Base-by-base conservation (phyloP, 2,797 vertebrate genomes). In the Florisuga fusca region DNA sequence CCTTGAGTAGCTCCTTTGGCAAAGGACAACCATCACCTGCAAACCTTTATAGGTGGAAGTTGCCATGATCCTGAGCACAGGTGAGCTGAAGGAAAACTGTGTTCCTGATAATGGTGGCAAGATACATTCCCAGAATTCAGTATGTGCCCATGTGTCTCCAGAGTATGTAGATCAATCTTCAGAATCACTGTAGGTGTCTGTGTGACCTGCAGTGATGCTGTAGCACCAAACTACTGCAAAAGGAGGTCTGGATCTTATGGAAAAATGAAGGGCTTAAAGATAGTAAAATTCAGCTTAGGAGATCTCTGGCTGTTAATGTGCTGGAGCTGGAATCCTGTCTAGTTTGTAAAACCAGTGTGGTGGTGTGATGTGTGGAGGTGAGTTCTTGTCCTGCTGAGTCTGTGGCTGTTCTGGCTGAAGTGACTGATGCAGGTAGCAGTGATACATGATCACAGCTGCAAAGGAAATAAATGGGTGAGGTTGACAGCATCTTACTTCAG, bases 131-230 rank as follows among this genome's bases (percentile, higher is more conserved):
- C 33, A 11, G 29, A 59, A 3, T 21, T 58, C 43, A 15, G 0
- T 15, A 6, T 0, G 2, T 62, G 10, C 15, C 45, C 4, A 0
- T 17, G 7, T 20, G 5, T 21, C 53, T 74, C 18, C 29, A 18
- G 38, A 33, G 46, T 15, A 10, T 38, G 11, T 55, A 54, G 74
- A 18, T 25, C 20, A 25, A 9, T 68, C 48, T 61, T 74, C 22
- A 73, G 57, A 23, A 72, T 48, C 83, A 36, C 45, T 74, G 13
- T 26, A 26, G 55, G 18, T 31, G 7, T 63, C 27, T 27, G 10
- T 3, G 29, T n/a, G 15, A 16, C 21, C 21, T 46, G 58, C 51
- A 34, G 50, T 31, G 13, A 6, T 36, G 6, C 46, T 20, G 6
- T 1, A 34, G 17, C 12, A 45, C 26, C 46, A 27, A 87, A 43